Base-by-base conservation (phyloP, 2,888 invertebrate species). In the Diarsia rubi region DNA sequence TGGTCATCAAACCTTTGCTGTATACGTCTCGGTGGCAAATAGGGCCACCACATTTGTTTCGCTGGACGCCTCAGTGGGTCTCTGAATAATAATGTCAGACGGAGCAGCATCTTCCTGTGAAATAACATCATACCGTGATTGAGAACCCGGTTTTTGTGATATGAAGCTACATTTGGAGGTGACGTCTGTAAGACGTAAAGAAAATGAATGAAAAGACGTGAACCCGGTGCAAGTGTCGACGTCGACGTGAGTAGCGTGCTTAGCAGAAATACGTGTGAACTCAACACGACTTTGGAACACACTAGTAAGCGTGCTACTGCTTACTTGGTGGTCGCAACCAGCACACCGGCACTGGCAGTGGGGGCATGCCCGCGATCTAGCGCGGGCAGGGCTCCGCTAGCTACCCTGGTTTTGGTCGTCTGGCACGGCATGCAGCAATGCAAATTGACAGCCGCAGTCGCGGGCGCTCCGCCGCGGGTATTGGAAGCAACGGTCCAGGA, bases 361-460 rank as follows among this genome's bases (percentile, higher is more conserved):
- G 87, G 94, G 89, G 92, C 96, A 95, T 87, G 96, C 96, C 96
- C 95, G 96, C 96, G 95, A 84, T 81, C 84, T 90, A 83, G 89
- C 95, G 94, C 96, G 96, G 95, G 96, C 96, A 67, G 94, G 94
- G 88, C 93, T 94, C 94, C 95, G 96, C 96, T 96, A 97, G 97
- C 97, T 97, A 97, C 92, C 97, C 92, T 94, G 94, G 88, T 88
- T 91, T 88, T 92, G 92, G 76, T 96, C 97, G 95, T 97, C 97
- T 93, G 98, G 98, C 90, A 97, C 98, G 93, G 98, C 98, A 97
- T 98, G 98, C 93, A 98, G 97, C 93, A 98, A 97, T 91, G 98
- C 98, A 97, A 98, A 98, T 96, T 98, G 98, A 97, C 98, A 98
- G 96, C 98, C 98, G 95, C 98, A 98, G 95, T 98, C 98, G 93